Base-by-base conservation (phyloP, 1,140 invertebrate genomes). In the Aphidius ervi region DNA sequence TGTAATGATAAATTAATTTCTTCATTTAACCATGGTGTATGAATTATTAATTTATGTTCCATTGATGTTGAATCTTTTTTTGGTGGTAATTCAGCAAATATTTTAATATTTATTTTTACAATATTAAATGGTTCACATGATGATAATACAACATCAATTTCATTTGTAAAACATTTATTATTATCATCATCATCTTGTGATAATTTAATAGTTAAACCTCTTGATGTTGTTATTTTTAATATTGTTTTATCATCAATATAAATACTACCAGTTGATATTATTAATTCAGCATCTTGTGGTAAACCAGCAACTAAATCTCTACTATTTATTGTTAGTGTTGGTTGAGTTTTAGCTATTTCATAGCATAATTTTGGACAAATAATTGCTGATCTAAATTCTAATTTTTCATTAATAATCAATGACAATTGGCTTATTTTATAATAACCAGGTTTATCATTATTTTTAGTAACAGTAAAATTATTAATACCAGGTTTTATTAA, bases 21-120 rank as follows among this genome's bases (percentile, higher is more conserved):
- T 45, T 89, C 85, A 6, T 82, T 77, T 66, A 83, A 84, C 89
- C 91, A 93, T 0, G 91, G 89, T 77, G 88, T 89, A 56, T 83
- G 84, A 57, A 94, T 81, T 20, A 80, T 83, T 42, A 89, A 67
- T 84, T 87, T 85, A 70, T 91, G 88, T 66, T 92, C 88, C 72
- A 89, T 83, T 45, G 81, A 83, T 67, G 83, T 82, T 46, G 83
- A 71, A 72, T 85, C 84, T 67, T 82, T 86, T 66, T 86, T 87
- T 3, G 88, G 84, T 20, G 88, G 87, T 47, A 93, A 73, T 62
- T 87, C 86, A 4, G 90, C 88, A 43, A 90, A 82, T 16, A 93
- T 81, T 58, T 82, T 81, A 1, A 94, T 71, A 1, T 84, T 80
- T 43, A 90, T 75, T 43, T 75, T 79, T 1, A 83, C 81, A 1